Percentiles rank a stretch among this genome's conserved stretches.
phyloP scores from a whole-genome alignment of 1,140 invertebrate species.

The Andrena cerasifolii region DNA sequence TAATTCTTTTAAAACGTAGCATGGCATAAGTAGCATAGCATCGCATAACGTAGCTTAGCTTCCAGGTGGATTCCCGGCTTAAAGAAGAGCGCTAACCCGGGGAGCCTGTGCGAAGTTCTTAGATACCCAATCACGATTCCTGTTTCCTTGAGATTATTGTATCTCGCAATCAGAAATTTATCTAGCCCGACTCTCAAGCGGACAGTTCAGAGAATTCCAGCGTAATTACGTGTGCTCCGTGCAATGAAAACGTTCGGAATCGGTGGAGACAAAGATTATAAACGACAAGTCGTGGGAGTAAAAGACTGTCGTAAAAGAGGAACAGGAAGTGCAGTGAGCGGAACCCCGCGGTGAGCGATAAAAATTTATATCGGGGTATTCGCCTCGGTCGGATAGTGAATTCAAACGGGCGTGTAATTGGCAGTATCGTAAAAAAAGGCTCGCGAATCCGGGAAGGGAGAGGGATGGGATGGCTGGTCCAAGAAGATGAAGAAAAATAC shows the following conservation, averaged over 20 bases:
- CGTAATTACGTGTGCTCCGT: background rate
- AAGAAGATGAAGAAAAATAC: conserved; percentile 46
- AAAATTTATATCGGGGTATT: conserved; percentile 79
- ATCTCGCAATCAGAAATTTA: too few relatives aligned
- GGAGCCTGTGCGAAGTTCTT: too few relatives aligned
- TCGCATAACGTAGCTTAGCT: too few relatives aligned
- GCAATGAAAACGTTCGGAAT: background rate
- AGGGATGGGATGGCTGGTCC: background rate
- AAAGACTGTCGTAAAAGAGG: conserved; percentile 53
- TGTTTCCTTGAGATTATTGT: too few relatives aligned
- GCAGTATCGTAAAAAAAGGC: conserved; percentile 82
- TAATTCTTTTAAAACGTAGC: too few relatives aligned
- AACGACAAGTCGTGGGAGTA: conserved; percentile 27
- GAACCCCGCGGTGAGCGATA: conserved; percentile 68
- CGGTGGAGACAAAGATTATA: conserved; percentile 34
- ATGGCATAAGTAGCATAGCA: too few relatives aligned
- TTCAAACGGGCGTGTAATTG: conserved; percentile 83
- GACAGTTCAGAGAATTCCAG: too few relatives aligned
- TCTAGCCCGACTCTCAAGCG: too few relatives aligned
- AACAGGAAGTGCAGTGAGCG: conserved; percentile 53
- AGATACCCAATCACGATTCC: too few relatives aligned
- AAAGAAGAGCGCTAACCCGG: too few relatives aligned
- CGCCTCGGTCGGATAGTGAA: conserved; percentile 79
- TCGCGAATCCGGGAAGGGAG: conserved; percentile 13
- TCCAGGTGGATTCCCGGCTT: too few relatives aligned